Evolutionary conservation across 2,888 invertebrate species (phyloP).

Genomic region (Cynaeus angustus): DNA sequence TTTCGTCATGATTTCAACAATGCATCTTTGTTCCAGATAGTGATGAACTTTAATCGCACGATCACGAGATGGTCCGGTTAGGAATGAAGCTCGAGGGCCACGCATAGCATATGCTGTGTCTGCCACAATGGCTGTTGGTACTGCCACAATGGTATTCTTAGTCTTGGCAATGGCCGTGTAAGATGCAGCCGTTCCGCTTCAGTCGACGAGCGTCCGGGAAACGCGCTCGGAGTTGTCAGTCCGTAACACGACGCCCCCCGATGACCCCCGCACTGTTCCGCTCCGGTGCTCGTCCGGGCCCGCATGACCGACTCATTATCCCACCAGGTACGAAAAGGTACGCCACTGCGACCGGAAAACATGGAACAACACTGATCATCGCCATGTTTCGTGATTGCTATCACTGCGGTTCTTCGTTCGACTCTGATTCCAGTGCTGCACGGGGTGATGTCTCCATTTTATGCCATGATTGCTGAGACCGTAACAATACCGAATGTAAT

Average conservation of each 20-base stretch:
- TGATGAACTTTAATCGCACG: conserved; percentile 50
- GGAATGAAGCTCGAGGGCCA: conserved; percentile 13
- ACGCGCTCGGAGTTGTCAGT: conserved; percentile 64
- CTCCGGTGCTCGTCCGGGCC: conserved; percentile 50
- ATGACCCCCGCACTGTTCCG: conserved; percentile 44
- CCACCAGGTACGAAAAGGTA: conserved; percentile 49
- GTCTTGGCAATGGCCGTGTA: conserved; percentile 54
- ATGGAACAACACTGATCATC: conserved; percentile 43
- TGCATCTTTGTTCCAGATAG: conserved; percentile 51
- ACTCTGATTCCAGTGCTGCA: conserved; percentile 16
- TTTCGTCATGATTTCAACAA: conserved; percentile 33
- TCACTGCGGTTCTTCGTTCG: conserved; percentile 15
- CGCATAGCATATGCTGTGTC: conserved; percentile 33
- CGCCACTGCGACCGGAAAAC: conserved; percentile 49
- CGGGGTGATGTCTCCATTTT: conserved; percentile 9
- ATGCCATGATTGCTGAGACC: neutral
- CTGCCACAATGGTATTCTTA: conserved; percentile 15
- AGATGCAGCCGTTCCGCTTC: conserved; percentile 64
- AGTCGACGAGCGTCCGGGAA: conserved; percentile 66
- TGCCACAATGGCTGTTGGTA: conserved; percentile 21
- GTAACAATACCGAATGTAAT: neutral
- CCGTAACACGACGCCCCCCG: conserved; percentile 63
- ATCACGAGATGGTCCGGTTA: conserved; percentile 27
- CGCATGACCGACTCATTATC: conserved; percentile 51
- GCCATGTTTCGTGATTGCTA: conserved; percentile 41